Evolutionary conservation across 2,888 invertebrate genomes (phyloP).

Genomic region (Magallana nippona): DNA sequence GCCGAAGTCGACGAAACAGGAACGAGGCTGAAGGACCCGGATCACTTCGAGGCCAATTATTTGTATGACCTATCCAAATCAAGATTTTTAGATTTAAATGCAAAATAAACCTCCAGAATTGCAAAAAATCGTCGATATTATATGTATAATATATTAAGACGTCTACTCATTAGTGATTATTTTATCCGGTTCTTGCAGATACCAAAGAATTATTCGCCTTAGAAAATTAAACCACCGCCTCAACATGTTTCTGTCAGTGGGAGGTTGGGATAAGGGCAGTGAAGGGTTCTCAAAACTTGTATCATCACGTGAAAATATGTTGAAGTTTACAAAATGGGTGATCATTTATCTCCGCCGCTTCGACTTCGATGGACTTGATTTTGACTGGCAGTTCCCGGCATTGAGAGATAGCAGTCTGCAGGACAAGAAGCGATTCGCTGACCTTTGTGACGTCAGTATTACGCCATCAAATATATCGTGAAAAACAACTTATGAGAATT

Average conservation of each 20-base stretch:
- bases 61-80: slow-evolving; percentile 48
- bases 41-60: slow-evolving; percentile 44
- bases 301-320: slow-evolving; percentile 53
- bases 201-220: slow-evolving; percentile 51
- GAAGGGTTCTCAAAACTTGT: slow-evolving; percentile 72
- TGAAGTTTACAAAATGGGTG: slow-evolving; percentile 55
- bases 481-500: not conserved
- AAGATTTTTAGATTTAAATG: no score
- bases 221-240: slow-evolving; percentile 63
- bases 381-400: slow-evolving; percentile 43
- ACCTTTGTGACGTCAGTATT: slow-evolving; percentile 34
- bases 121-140: no score
- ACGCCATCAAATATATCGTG: not conserved
- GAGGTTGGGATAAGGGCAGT: slow-evolving; percentile 73
- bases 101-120: no score
- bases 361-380: slow-evolving; percentile 91
- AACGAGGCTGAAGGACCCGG: slow-evolving; percentile 46
- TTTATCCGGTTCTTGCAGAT: slow-evolving; percentile 45
- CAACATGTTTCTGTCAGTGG: slow-evolving; percentile 71
- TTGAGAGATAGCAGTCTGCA: slow-evolving; percentile 28
- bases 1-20: slow-evolving; percentile 93
- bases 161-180: no score
- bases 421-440: slow-evolving; percentile 34
- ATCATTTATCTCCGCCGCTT: slow-evolving; percentile 59
- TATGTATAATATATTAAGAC: no score